A percentile compares a stretch with the other conserved stretches of the same genome.
Evolutionary conservation across 2,113 vertebrate species (phyloP).

Genomic region (Labrus mixtus): DNA sequence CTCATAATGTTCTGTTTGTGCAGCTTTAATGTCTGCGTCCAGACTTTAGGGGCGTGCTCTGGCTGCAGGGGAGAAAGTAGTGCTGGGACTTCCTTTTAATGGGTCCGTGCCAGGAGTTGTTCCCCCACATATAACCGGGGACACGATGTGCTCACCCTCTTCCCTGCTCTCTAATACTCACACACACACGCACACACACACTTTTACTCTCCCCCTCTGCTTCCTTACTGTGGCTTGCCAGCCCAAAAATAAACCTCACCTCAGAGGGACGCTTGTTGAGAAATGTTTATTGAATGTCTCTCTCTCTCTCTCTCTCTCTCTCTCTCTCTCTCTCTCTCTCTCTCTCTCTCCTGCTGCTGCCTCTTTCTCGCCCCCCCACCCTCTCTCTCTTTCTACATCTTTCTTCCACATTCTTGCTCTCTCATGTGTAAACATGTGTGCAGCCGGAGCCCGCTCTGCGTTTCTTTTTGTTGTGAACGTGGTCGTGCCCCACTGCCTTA

Average conservation of each 20-base stretch:
- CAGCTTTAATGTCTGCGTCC: conserved; percentile 26
- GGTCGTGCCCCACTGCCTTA: conserved; percentile 43
- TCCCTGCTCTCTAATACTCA: conserved; percentile 17
- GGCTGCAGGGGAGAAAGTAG: conserved; percentile 31
- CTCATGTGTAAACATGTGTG: conserved; percentile 56
- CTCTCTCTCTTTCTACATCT: neutral
- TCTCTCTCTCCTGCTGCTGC: neutral
- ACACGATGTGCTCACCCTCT: conserved; percentile 73
- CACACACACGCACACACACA: neutral
- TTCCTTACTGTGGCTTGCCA: conserved; percentile 70
- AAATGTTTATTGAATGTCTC: conserved; percentile 69
- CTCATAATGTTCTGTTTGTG: conserved; percentile 40
- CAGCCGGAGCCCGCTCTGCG: conserved; percentile 26
- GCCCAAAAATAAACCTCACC: conserved; percentile 75
- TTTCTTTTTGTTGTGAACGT: conserved; percentile 37
- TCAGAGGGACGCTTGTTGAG: conserved; percentile 61
- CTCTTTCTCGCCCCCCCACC: neutral
- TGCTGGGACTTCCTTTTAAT: conserved; percentile 61
- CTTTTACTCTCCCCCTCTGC: conserved; percentile 16
- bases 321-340: neutral
- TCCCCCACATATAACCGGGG: conserved; percentile 62
- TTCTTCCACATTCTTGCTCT: conserved; percentile 18
- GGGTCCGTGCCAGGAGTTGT: conserved; percentile 56
- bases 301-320: conserved; percentile 25
- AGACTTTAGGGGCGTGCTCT: conserved; percentile 20